Percentiles rank a stretch among this genome's conserved stretches.
Conservation (phyloP, 2,797 vertebrate species). For the Syngnathus rostellatus region DNA sequence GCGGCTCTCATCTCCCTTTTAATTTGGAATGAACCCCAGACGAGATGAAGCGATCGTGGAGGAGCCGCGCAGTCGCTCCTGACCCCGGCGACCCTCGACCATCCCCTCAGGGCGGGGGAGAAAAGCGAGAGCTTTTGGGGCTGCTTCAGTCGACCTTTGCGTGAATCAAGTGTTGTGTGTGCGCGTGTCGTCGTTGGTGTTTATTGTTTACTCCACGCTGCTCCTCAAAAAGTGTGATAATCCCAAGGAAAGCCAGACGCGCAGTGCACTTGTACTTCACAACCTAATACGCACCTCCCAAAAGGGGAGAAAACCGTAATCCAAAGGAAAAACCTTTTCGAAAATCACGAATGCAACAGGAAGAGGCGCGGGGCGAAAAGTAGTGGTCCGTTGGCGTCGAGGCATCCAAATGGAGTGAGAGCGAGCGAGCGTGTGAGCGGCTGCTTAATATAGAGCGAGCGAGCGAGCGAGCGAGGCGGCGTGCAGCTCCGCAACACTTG, state of each 20-base stretch:
- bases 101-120: slow-evolving; percentile 74
- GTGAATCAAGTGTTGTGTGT: neutral
- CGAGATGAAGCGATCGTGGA: slow-evolving; percentile 71
- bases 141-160: neutral
- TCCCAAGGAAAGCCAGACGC: slow-evolving; percentile 59
- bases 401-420: slow-evolving; percentile 56
- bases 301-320: neutral
- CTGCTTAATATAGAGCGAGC: slow-evolving; percentile 56
- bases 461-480: slow-evolving; percentile 42
- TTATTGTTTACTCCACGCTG: slow-evolving; percentile 49
- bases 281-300: slow-evolving; percentile 9
- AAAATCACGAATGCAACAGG: neutral
- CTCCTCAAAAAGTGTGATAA: slow-evolving; percentile 68
- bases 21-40: slow-evolving; percentile 68
- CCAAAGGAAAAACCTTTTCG: slow-evolving; percentile 35
- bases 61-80: slow-evolving; percentile 87
- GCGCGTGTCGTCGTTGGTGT: neutral
- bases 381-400: slow-evolving; percentile 21
- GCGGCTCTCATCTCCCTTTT: slow-evolving; percentile 90
- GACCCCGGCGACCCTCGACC: slow-evolving; percentile 79
- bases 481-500: slow-evolving; percentile 47
- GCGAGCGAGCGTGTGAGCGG: slow-evolving; percentile 49
- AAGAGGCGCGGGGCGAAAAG: slow-evolving; percentile 18
- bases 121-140: slow-evolving; percentile 36
- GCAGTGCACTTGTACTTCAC: slow-evolving; percentile 68